These are phyloP conservation scores for Rhipidura dahli DNA, from an alignment of 2,113 vertebrate species.

Conservation along the genomic window DNA sequence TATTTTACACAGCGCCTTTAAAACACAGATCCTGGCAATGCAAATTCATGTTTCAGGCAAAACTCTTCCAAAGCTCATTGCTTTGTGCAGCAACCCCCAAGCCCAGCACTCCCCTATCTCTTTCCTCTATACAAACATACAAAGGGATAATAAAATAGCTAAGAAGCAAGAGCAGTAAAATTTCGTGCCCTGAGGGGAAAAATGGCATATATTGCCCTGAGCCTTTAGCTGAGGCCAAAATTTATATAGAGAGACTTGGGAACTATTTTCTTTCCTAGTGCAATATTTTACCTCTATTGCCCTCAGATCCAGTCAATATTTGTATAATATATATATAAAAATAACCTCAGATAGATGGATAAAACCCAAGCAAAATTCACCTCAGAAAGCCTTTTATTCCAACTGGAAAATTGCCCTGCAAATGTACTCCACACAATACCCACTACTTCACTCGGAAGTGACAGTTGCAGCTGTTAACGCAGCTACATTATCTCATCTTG, in stretches of 20 bases:
- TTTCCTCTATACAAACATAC: conserved; percentile 52
- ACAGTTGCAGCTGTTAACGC: conserved; percentile 70
- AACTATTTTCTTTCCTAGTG: conserved; percentile 49
- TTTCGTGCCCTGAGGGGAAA: conserved; percentile 27
- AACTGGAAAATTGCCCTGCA: conserved; percentile 72
- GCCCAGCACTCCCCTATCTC: conserved; percentile 2
- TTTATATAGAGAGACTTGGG: conserved; percentile 36
- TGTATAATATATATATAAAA: conserved; percentile 70
- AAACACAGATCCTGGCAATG: background rate
- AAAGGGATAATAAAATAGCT: conserved; percentile 63
- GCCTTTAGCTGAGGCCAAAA: conserved; percentile 40
- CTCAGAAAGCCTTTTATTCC: conserved; percentile 69
- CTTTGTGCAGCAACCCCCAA: background rate
- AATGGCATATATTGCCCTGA: conserved; percentile 52
- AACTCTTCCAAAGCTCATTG: background rate
- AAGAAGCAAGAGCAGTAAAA: conserved; percentile 54
- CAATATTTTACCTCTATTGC: conserved; percentile 65
- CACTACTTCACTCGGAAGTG: conserved; percentile 69
- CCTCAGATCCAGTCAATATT: conserved; percentile 66
- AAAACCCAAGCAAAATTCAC: conserved; percentile 64
- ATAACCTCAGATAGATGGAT: conserved; percentile 67
- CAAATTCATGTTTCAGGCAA: background rate
- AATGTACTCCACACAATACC: conserved; percentile 72
- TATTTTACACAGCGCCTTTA: background rate
- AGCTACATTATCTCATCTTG: conserved; percentile 69